Evolutionary conservation across 1,140 invertebrate species (phyloP).

Genomic region (Neotoxoptera formosana): DNA sequence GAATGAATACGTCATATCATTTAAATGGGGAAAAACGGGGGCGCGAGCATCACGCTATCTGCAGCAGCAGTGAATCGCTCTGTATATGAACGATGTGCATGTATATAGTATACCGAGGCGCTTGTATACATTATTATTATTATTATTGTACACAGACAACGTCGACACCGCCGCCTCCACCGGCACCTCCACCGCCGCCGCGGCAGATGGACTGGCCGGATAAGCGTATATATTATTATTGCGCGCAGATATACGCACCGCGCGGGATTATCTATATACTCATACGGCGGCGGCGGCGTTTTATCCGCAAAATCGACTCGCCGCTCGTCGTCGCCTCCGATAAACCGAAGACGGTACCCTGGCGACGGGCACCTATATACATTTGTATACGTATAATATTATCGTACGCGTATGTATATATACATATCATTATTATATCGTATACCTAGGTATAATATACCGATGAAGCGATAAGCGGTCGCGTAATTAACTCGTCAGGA

Average conservation of each 20-base stretch:
- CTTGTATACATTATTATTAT: not conserved
- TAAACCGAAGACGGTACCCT: not conserved
- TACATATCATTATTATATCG: not conserved
- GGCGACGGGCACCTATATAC: not conserved
- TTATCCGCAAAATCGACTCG: not conserved
- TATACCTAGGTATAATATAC: too few species aligned
- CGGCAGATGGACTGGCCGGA: not conserved
- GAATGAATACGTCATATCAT: not conserved
- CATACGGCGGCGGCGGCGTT: too few species aligned
- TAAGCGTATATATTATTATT: not conserved
- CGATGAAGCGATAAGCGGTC: not conserved
- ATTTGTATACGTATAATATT: too few species aligned
- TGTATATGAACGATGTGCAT: not conserved
- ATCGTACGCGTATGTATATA: too few species aligned
- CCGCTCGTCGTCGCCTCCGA: not conserved
- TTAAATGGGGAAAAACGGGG: not conserved
- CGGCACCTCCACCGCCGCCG: not conserved
- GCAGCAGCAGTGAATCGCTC: not conserved
- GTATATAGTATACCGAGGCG: not conserved
- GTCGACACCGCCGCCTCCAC: not conserved
- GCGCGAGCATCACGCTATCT: not conserved
- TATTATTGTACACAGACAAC: not conserved
- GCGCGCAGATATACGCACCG: not conserved
- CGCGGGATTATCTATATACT: not conserved
- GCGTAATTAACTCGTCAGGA: constrained; percentile 9